Evolutionary conservation across 2,888 invertebrate species (phyloP), one percentile per base, ranked within the genome.

Genomic region (Dyspetes luteomarginatus): DNA sequence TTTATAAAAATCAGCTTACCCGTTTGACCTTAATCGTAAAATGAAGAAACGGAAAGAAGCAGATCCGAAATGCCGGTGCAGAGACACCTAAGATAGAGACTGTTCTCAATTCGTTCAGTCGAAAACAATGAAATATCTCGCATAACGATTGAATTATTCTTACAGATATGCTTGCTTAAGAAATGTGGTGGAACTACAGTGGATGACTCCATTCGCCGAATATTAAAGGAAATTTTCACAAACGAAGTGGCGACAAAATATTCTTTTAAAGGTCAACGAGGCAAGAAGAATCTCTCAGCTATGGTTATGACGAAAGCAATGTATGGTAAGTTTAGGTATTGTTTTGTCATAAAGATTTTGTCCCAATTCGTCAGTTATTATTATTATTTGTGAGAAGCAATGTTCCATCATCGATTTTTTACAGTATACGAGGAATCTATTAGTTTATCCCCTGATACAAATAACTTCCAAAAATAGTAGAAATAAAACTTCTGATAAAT

Each of bases 191-290:
- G 68, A 9, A 41, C 41, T 1, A 68, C 52, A 12, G 41, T 55
- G 9, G 68, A 68, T 41, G 68, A 68, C 43, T 24, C 68, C 4
- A 68, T 68, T 9, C 55, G 55, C 2, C 68, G 68, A 24, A 41
- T 68, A 12, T 55, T 68, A 5, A 52, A 41, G 26, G 68, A 68
- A 68, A 68, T 68, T n/a, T 68, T 68, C 24, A 55, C 52, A 5
- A 68, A 68, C 9, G 68, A 68, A n/a, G 30, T 68, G 2, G 68
- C 68, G 3, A 50, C 26, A 7, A 15, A 68, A 19, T 68, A 41
- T 17, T 68, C 55, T 2, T 68, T 41, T 15, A 68, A 68, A 12
- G 68, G 55, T 15, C 30, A 41, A 15, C 52, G 50, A 4, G 43
- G 68, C 7, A 68, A 68, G 9, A 24, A 22, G n/a, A 55, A 68